These are phyloP conservation scores for Myotis lucifugus DNA, from an alignment of 2,113 vertebrate species.

Conservation along the genomic window DNA sequence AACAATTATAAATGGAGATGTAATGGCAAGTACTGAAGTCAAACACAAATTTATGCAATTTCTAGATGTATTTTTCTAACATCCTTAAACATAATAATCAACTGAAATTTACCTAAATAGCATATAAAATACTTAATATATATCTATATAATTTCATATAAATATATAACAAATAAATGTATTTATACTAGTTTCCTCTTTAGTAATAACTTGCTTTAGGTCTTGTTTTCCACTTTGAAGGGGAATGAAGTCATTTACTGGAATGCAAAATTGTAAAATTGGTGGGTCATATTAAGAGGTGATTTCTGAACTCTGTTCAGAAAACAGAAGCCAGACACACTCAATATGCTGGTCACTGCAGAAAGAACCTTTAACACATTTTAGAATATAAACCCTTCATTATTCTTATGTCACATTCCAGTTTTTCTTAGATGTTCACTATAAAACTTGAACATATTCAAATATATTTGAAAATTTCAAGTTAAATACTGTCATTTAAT, in stretches of 20 bases:
- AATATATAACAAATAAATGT: not conserved
- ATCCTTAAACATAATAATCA: not conserved
- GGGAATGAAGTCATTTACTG: not conserved
- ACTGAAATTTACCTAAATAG: not conserved
- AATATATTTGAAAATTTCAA: slow-evolving; percentile 11
- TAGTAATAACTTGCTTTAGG: not conserved
- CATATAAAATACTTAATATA: not conserved
- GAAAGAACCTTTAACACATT: not conserved
- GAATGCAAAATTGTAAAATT: not conserved
- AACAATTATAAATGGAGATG: slow-evolving; percentile 29
- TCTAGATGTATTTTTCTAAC: not conserved
- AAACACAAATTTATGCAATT: slow-evolving; percentile 30
- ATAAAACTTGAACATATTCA: slow-evolving; percentile 14
- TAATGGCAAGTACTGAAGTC: not conserved
- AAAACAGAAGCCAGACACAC: not conserved
- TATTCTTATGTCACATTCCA: not conserved
- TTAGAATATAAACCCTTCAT: not conserved
- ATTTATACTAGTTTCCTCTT: not conserved
- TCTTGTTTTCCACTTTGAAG: not conserved
- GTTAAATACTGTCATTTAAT: not conserved
- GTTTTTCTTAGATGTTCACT: not conserved
- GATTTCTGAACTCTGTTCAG: not conserved
- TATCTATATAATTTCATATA: slow-evolving; percentile 26
- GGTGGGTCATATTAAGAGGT: not conserved
- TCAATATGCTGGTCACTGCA: not conserved